Conservation (phyloP, 2,113 vertebrate genomes). For the Camelus dromedarius region DNA sequence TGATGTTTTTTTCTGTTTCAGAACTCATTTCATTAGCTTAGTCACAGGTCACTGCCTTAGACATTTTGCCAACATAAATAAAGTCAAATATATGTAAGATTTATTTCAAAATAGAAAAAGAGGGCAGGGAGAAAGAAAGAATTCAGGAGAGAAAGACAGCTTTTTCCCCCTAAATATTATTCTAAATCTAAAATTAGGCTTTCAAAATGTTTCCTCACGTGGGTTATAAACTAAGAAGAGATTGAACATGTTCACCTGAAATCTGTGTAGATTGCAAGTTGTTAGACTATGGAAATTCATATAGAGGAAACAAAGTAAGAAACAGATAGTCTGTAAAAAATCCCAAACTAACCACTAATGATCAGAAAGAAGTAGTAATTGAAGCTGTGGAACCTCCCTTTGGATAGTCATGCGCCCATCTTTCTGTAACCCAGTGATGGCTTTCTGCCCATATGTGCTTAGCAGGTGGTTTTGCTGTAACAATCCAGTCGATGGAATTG, state of each 20-base stretch:
- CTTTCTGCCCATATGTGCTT: neutral
- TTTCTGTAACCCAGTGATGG: neutral
- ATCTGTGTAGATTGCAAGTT: neutral
- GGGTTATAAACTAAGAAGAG: neutral
- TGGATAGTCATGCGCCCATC: too few species aligned
- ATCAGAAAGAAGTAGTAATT: neutral
- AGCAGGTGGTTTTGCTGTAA: neutral
- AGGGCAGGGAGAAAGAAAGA: neutral
- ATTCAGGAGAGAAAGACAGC: neutral
- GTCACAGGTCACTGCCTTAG: neutral
- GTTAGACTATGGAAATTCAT: neutral
- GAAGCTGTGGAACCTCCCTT: neutral
- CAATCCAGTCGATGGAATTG: rapidly evolving
- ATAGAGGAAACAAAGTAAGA: neutral
- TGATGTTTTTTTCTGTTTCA: neutral
- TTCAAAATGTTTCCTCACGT: neutral
- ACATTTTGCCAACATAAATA: neutral
- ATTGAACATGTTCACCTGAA: neutral
- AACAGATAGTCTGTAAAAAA: neutral
- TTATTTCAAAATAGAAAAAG: slow-evolving; percentile 38
- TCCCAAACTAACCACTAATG: neutral
- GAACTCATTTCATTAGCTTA: neutral
- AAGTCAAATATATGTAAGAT: slow-evolving; percentile 41
- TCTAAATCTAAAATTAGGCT: slow-evolving; percentile 2
- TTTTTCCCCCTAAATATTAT: neutral